Percentiles rank a stretch among this genome's conserved stretches.
Conservation (phyloP, 2,797 vertebrate species). For the Epinephelus malabaricus region DNA sequence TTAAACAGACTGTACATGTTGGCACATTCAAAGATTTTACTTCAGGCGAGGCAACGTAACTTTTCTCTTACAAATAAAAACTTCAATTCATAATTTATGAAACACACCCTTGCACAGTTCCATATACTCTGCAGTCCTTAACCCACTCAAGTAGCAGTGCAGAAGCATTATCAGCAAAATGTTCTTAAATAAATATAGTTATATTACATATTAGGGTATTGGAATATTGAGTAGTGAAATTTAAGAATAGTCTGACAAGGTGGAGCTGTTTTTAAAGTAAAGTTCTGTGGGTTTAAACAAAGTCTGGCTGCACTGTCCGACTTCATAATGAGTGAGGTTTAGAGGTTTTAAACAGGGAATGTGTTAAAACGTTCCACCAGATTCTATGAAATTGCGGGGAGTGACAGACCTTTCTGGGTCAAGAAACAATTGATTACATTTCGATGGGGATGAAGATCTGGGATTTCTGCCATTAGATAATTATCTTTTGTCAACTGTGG, state of each 20-base stretch:
- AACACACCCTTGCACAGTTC: background rate
- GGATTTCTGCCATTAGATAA: constrained; percentile 37
- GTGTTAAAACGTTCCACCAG: background rate
- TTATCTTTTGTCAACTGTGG: constrained; percentile 41
- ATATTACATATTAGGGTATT: background rate
- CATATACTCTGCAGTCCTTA: background rate
- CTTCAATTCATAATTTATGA: background rate
- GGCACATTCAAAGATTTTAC: background rate
- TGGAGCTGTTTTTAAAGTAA: background rate
- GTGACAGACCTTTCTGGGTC: background rate
- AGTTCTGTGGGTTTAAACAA: background rate
- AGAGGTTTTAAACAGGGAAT: background rate
- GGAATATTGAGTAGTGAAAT: background rate
- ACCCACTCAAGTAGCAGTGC: background rate
- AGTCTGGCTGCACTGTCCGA: background rate
- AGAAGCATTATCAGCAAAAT: background rate
- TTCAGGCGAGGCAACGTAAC: background rate
- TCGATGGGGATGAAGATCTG: constrained; percentile 23
- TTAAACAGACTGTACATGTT: background rate
- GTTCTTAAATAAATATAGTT: background rate
- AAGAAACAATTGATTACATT: constrained; percentile 29
- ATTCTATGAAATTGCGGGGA: constrained; percentile 25
- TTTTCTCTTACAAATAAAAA: background rate
- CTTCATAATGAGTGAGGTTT: background rate
- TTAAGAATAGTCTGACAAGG: background rate